phyloP scores from a whole-genome alignment of 2,888 invertebrate genomes.

The Eilema sororculum region DNA sequence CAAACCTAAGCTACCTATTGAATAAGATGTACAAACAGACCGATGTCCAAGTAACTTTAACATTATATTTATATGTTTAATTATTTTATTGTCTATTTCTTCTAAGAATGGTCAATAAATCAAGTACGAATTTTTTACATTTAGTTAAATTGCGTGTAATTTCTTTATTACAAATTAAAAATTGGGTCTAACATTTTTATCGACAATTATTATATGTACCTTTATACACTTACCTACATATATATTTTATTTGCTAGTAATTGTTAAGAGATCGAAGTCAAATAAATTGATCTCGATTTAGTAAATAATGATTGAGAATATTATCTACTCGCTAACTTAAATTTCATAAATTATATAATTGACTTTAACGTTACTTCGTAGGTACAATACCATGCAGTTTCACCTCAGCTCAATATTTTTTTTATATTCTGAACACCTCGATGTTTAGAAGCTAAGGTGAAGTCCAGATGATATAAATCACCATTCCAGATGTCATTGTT shows the following conservation, averaged over 20 bases:
- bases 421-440: too few species aligned
- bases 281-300: constrained; percentile 33
- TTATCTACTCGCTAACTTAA: background rate
- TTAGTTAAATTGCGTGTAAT: background rate
- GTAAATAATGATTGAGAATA: constrained; percentile 18
- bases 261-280: constrained; percentile 25
- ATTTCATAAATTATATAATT: background rate
- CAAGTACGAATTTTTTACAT: background rate
- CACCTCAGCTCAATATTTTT: background rate
- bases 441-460: too few species aligned
- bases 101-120: background rate
- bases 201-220: too few species aligned
- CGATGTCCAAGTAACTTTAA: too few species aligned
- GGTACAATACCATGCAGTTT: background rate
- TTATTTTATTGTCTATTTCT: background rate
- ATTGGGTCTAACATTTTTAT: background rate
- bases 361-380: background rate
- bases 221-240: background rate
- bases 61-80: too few species aligned
- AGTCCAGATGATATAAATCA: too few species aligned
- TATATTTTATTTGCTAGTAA: background rate
- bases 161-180: background rate
- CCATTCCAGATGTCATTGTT: too few species aligned
- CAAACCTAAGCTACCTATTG: too few species aligned
- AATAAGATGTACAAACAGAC: too few species aligned